phyloP scores from a whole-genome alignment of 2,888 invertebrate species.

The Coenonympha arcania region DNA sequence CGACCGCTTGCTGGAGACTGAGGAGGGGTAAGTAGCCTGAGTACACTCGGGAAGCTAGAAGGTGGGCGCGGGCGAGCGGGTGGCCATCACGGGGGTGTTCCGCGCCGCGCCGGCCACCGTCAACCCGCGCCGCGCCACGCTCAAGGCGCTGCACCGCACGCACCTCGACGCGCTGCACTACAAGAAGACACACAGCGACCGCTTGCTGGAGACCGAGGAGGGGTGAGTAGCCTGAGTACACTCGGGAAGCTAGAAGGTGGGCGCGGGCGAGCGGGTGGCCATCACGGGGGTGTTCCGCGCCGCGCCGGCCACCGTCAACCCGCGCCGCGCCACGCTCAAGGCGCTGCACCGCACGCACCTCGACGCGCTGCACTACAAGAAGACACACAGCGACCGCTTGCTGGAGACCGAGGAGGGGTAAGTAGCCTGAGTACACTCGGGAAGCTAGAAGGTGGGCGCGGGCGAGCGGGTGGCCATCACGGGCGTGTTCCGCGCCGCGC shows the following conservation, averaged over 20 bases:
- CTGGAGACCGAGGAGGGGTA: slow-evolving; percentile 90
- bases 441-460: slow-evolving; percentile 67
- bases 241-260: too few species aligned
- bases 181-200: slow-evolving; percentile 86
- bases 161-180: slow-evolving; percentile 98
- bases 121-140: slow-evolving; percentile 87
- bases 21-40: slow-evolving; percentile 88
- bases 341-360: slow-evolving; percentile 96
- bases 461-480: slow-evolving; percentile 78
- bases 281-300: slow-evolving; percentile 98
- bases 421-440: too few species aligned
- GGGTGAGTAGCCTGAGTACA: too few species aligned
- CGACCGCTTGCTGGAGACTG: slow-evolving; percentile 88
- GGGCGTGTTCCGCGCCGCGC: slow-evolving; percentile 95
- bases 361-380: slow-evolving; percentile 95
- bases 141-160: slow-evolving; percentile 93
- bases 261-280: slow-evolving; percentile 43
- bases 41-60: too few species aligned
- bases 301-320: slow-evolving; percentile 87
- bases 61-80: slow-evolving; percentile 95
- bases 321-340: slow-evolving; percentile 86
- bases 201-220: slow-evolving; percentile 89
- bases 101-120: slow-evolving; percentile 90
- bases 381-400: slow-evolving; percentile 87
- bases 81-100: slow-evolving; percentile 97